Percentiles rank a stretch among this genome's conserved stretches.
phyloP scores from a whole-genome alignment of 2,113 vertebrate genomes.

The Onychostoma macrolepis region DNA sequence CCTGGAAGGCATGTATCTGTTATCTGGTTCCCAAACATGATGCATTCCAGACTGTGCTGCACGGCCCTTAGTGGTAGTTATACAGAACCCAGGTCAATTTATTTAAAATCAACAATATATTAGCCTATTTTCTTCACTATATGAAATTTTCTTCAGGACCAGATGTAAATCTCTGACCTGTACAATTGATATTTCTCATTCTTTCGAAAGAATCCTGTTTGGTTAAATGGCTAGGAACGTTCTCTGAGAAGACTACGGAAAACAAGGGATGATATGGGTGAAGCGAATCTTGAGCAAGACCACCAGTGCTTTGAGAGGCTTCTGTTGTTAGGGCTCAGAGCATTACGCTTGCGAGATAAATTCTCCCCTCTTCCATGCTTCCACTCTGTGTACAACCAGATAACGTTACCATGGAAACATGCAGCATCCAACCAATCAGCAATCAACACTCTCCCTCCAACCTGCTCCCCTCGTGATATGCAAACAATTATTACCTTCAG shows the following conservation, averaged over 20 bases:
- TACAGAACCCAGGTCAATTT: background rate
- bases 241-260: background rate
- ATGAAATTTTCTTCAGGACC: background rate
- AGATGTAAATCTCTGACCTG: background rate
- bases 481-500: slow-evolving; percentile 77
- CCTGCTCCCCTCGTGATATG: slow-evolving; percentile 59
- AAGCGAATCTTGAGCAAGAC: slow-evolving; percentile 67
- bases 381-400: slow-evolving; percentile 76
- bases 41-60: slow-evolving; percentile 3
- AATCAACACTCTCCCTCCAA: slow-evolving; percentile 44
- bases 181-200: background rate
- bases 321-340: slow-evolving; percentile 67
- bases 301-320: slow-evolving; percentile 61
- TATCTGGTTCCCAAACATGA: slow-evolving; percentile 41
- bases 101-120: background rate
- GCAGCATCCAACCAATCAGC: slow-evolving; percentile 69
- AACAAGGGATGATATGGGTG: slow-evolving; percentile 38
- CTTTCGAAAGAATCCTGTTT: background rate
- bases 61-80: background rate
- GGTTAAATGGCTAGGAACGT: background rate
- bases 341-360: slow-evolving; percentile 71
- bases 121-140: background rate
- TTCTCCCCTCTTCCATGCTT: slow-evolving; percentile 61
- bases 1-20: background rate
- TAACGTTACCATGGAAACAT: slow-evolving; percentile 80